Conservation (phyloP, 1,140 invertebrate genomes). For the Ceratosolen solmsi region DNA sequence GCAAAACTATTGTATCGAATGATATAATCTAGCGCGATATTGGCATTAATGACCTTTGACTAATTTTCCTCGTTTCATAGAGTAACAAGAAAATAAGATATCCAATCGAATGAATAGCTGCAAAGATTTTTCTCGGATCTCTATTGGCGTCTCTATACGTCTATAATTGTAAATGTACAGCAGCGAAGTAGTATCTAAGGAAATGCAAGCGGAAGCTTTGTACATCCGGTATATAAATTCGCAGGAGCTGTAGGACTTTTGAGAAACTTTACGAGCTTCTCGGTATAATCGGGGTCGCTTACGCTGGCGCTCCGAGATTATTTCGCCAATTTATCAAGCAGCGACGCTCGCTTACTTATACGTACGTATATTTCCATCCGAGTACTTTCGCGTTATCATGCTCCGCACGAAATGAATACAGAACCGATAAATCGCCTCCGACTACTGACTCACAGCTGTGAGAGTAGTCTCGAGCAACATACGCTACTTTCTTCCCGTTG, state of each 20-base stretch:
- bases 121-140: no score
- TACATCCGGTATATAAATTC: neutral
- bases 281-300: conserved; percentile 52
- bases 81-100: no score
- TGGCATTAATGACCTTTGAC: no score
- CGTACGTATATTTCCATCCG: neutral
- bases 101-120: no score
- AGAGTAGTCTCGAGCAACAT: neutral
- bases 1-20: no score
- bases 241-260: conserved; percentile 7
- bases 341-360: neutral
- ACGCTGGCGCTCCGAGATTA: conserved; percentile 50
- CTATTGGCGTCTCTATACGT: no score
- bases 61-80: no score
- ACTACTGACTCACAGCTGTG: no score
- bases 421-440: conserved; percentile 58
- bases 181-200: neutral
- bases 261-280: conserved; percentile 41
- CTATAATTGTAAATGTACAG: neutral
- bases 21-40: no score
- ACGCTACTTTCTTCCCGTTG: neutral
- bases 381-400: conserved; percentile 62
- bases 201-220: neutral
- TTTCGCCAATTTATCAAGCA: conserved; percentile 51
- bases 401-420: conserved; percentile 54